Evolutionary conservation across 2,113 vertebrate species (phyloP).

Genomic region (Puntigrus tetrazona): DNA sequence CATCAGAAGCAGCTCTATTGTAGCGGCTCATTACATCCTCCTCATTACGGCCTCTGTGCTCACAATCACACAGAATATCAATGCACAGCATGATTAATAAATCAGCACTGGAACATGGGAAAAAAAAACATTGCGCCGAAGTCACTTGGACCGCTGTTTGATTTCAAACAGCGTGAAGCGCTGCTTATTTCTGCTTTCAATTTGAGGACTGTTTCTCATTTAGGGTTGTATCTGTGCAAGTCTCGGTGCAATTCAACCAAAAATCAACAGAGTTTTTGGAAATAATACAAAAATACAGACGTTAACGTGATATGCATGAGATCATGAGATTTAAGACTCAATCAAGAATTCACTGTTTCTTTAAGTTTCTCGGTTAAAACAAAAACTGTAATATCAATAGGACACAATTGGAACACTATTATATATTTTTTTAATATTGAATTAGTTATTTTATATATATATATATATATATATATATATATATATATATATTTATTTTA

Average conservation of each 20-base stretch:
- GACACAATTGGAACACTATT: too few species aligned
- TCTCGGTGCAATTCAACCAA: background rate
- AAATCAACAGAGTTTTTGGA: too few species aligned
- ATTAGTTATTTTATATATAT: too few species aligned
- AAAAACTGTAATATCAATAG: too few species aligned
- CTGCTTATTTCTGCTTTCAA: background rate
- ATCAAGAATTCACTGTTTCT: too few species aligned
- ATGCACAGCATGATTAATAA: background rate
- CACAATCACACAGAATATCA: background rate
- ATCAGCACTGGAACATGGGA: background rate
- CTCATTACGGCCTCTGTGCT: background rate
- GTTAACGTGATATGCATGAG: background rate
- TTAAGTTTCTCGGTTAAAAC: too few species aligned
- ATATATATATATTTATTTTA: too few species aligned
- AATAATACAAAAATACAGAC: too few species aligned
- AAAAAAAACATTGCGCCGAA: background rate
- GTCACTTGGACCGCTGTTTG: background rate
- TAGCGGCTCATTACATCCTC: background rate
- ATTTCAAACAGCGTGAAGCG: background rate
- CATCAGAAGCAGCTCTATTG: background rate
- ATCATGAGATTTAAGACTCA: background rate
- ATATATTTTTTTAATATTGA: too few species aligned
- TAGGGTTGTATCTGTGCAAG: background rate
- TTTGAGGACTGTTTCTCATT: background rate
- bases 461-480: too few species aligned